Conservation (phyloP, 2,113 vertebrate genomes). For the Peromyscus californicus region DNA sequence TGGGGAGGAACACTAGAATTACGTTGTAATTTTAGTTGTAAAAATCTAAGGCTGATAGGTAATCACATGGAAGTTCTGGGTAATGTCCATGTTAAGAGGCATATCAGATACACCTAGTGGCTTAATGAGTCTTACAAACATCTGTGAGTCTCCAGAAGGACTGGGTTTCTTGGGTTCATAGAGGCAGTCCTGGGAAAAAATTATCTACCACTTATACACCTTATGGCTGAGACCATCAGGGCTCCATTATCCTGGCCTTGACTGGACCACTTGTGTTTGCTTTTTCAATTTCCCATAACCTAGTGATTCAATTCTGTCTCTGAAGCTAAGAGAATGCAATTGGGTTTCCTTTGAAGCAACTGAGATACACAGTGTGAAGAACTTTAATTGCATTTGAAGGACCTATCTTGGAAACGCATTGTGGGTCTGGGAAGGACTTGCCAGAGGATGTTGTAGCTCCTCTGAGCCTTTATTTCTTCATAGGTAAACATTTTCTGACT, state of each 20-base stretch:
- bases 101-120: not conserved
- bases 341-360: not conserved
- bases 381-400: constrained; percentile 30
- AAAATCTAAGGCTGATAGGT: not conserved
- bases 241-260: not conserved
- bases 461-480: not conserved
- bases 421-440: not conserved
- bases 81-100: not conserved
- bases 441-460: not conserved
- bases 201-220: not conserved
- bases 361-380: not conserved
- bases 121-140: not conserved
- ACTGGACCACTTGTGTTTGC: not conserved
- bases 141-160: not conserved
- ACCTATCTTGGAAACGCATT: not conserved
- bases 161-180: not conserved
- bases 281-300: constrained; percentile 28
- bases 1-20: not conserved
- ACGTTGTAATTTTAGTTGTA: not conserved
- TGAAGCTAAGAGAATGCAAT: not conserved
- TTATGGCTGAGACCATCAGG: not conserved
- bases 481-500: not conserved
- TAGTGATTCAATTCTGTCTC: not conserved
- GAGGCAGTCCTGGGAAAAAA: not conserved
- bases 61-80: not conserved